Conservation (phyloP, 2,113 vertebrate genomes). For the Corythornis vintsioides region DNA sequence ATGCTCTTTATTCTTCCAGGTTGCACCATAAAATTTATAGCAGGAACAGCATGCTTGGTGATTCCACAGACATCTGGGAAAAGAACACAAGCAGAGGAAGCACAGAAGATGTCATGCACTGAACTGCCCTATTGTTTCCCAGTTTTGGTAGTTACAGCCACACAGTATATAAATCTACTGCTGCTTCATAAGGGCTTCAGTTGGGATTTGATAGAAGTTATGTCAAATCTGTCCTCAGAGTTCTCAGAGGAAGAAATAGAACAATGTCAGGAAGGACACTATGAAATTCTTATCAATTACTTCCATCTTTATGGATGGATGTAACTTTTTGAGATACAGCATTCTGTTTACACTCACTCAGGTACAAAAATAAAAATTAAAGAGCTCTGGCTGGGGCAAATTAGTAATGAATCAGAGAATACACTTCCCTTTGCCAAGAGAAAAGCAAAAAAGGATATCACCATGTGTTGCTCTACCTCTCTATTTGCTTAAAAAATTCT, state of each 20-base stretch:
- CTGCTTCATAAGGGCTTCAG: not conserved
- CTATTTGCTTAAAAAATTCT: not conserved
- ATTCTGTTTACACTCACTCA: not conserved
- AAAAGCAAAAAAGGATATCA: not conserved
- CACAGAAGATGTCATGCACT: not conserved
- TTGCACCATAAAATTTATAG: not conserved
- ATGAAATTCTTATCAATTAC: not conserved
- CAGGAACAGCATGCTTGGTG: not conserved
- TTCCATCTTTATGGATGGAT: not conserved
- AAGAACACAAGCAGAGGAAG: not conserved
- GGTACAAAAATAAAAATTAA: not conserved
- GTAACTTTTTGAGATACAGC: not conserved
- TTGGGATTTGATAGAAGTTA: not conserved
- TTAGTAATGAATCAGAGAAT: not conserved
- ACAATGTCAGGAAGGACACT: not conserved
- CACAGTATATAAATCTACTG: not conserved
- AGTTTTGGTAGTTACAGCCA: not conserved
- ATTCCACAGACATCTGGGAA: not conserved
- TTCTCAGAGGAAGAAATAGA: not conserved
- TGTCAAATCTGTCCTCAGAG: not conserved
- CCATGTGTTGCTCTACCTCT: not conserved
- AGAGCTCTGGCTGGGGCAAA: not conserved
- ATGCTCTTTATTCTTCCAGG: not conserved
- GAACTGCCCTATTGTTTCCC: not conserved
- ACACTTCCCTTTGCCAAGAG: not conserved